A percentile compares a stretch with the other conserved stretches of the same genome.
These are phyloP conservation scores for Dipodomys ordii DNA, from an alignment of 2,113 vertebrate species.

Conservation along the genomic window DNA sequence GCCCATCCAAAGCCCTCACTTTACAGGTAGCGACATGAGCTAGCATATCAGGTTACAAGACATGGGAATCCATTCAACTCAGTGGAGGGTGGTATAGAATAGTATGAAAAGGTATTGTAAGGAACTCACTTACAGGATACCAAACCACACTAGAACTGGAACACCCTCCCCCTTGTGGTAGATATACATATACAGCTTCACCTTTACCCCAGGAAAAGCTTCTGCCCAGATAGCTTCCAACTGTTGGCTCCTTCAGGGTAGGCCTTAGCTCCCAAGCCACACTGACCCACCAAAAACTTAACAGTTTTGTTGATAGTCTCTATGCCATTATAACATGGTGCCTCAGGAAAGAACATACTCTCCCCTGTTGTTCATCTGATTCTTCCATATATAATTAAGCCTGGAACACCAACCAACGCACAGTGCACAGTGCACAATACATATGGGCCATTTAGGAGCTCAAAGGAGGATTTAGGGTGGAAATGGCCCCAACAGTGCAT, in stretches of 20 bases:
- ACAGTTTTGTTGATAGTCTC: too few relatives aligned
- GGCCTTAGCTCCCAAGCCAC: background rate
- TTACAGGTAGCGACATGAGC: constrained; percentile 31
- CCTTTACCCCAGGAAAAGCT: background rate
- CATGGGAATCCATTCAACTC: constrained; percentile 14
- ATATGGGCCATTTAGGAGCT: background rate
- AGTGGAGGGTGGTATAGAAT: background rate
- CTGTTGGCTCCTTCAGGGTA: background rate
- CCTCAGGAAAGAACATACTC: too few relatives aligned
- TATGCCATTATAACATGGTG: too few relatives aligned
- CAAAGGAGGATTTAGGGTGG: background rate
- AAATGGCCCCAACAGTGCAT: background rate
- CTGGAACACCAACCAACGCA: background rate
- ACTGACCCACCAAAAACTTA: background rate
- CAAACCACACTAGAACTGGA: background rate
- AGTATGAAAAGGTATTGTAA: background rate
- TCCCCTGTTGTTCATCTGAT: too few relatives aligned
- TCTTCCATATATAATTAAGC: background rate
- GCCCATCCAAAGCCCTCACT: background rate
- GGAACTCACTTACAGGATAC: background rate
- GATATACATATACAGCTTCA: background rate
- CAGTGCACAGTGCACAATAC: background rate
- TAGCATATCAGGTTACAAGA: constrained; percentile 38
- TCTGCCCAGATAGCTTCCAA: too few relatives aligned
- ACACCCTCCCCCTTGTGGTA: constrained; percentile 52